A percentile compares a stretch with the other conserved stretches of the same genome.
phyloP scores from a whole-genome alignment of 2,888 invertebrate species.

The Mesorhabditis spiculigera region DNA sequence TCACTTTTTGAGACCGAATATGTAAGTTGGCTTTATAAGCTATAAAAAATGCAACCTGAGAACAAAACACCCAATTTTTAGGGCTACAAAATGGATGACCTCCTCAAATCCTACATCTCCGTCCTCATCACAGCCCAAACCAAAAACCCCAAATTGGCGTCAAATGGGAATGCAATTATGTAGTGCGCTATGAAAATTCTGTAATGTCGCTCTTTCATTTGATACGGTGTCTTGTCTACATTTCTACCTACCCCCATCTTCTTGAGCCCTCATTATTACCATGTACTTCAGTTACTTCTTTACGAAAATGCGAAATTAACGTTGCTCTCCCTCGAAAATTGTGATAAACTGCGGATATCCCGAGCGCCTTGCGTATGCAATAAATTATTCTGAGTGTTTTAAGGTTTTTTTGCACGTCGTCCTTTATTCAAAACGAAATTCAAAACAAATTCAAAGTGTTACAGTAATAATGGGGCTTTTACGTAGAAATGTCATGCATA shows the following conservation, averaged over 20 bases:
- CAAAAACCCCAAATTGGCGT: constrained; percentile 17
- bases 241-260: background rate
- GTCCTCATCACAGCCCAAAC: constrained; percentile 42
- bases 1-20: constrained; percentile 94
- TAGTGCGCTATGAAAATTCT: background rate
- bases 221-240: background rate
- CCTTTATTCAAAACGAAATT: too few relatives aligned
- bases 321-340: too few relatives aligned
- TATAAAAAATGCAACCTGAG: background rate
- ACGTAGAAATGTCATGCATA: too few relatives aligned
- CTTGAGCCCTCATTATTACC: too few relatives aligned
- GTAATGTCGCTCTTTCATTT: background rate
- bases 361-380: too few relatives aligned
- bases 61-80: constrained; percentile 42
- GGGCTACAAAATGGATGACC: constrained; percentile 99
- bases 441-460: too few relatives aligned
- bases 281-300: too few relatives aligned
- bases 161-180: background rate
- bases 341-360: too few relatives aligned
- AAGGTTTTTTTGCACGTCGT: too few relatives aligned
- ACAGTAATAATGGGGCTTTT: too few relatives aligned
- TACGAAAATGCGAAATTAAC: too few relatives aligned
- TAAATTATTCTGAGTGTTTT: too few relatives aligned
- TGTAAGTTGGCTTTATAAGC: constrained; percentile 57
- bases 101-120: constrained; percentile 90